Conservation (phyloP, 2,888 invertebrate species). For the Cryptocephalus moraei region DNA sequence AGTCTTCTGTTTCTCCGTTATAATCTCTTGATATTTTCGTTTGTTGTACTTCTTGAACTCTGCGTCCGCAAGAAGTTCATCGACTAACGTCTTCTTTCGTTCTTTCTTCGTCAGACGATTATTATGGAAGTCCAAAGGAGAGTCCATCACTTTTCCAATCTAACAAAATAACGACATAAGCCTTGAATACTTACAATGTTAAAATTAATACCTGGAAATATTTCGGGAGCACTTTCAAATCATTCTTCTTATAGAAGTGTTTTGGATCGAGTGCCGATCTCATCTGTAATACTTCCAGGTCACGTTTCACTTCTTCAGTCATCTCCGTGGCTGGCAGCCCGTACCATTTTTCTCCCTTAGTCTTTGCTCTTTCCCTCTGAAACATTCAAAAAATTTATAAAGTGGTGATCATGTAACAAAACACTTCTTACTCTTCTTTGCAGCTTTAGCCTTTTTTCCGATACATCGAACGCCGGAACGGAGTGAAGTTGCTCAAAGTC, state of each 20-base stretch:
- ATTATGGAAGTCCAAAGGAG: slow-evolving; percentile 77
- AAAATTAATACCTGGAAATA: slow-evolving; percentile 71
- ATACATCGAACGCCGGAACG: slow-evolving; percentile 49
- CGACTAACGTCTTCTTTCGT: slow-evolving; percentile 82
- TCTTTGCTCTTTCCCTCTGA: slow-evolving; percentile 63
- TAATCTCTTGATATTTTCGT: slow-evolving; percentile 67
- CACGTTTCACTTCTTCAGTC: slow-evolving; percentile 78
- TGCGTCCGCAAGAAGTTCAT: slow-evolving; percentile 85
- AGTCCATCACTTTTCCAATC: slow-evolving; percentile 74
- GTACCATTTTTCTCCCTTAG: slow-evolving; percentile 84
- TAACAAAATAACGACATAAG: slow-evolving; percentile 29
- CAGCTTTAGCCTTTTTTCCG: slow-evolving; percentile 46
- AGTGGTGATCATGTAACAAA: background rate
- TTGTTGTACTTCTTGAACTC: slow-evolving; percentile 75
- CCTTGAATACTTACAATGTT: slow-evolving; percentile 1
- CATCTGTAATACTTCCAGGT: slow-evolving; percentile 86
- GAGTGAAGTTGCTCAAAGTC: slow-evolving; percentile 55
- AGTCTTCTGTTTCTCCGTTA: slow-evolving; percentile 57
- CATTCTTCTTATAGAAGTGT: slow-evolving; percentile 90
- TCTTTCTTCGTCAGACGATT: slow-evolving; percentile 76
- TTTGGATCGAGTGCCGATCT: slow-evolving; percentile 85
- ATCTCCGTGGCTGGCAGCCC: slow-evolving; percentile 80
- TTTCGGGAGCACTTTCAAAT: slow-evolving; percentile 77
- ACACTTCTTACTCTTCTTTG: slow-evolving; percentile 42
- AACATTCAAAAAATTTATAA: slow-evolving; percentile 12